Percentiles rank a stretch among this genome's conserved stretches.
Evolutionary conservation across 2,888 invertebrate species (phyloP).

Genomic region (Physocephala rufipes): DNA sequence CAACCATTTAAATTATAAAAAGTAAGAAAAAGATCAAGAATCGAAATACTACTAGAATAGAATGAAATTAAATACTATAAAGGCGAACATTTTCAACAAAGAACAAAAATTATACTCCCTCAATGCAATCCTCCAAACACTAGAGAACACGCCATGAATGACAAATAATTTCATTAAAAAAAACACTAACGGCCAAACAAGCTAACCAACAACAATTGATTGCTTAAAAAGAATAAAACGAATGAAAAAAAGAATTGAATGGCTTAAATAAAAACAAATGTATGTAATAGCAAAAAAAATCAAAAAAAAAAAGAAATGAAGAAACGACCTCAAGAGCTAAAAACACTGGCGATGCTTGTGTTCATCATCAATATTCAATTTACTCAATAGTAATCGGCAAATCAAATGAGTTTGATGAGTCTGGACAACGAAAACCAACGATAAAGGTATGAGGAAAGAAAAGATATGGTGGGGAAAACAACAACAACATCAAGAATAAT

Average conservation of each 20-base stretch:
- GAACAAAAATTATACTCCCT: background rate
- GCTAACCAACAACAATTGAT: background rate
- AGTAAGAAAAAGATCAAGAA: background rate
- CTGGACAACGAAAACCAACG: background rate
- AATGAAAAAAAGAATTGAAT: background rate
- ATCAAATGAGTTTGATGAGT: constrained; percentile 17
- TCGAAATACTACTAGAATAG: background rate
- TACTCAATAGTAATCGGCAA: constrained; percentile 21
- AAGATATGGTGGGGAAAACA: background rate
- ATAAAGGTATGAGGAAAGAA: too few species aligned
- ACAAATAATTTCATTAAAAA: constrained; percentile 29
- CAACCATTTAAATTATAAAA: background rate
- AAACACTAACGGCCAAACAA: background rate
- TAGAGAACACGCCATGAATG: constrained; percentile 30
- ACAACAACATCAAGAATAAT: background rate
- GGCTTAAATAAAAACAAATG: background rate
- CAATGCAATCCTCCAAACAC: background rate
- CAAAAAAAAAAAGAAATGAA: background rate
- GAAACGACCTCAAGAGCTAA: background rate
- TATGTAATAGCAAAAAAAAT: background rate
- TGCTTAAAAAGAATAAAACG: background rate
- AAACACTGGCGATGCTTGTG: constrained; percentile 4
- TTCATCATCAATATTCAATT: constrained; percentile 16
- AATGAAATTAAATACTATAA: constrained; percentile 19
- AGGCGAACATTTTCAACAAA: too few species aligned